phyloP scores from a whole-genome alignment of 2,888 invertebrate species.

The Eupithecia subumbrata region DNA sequence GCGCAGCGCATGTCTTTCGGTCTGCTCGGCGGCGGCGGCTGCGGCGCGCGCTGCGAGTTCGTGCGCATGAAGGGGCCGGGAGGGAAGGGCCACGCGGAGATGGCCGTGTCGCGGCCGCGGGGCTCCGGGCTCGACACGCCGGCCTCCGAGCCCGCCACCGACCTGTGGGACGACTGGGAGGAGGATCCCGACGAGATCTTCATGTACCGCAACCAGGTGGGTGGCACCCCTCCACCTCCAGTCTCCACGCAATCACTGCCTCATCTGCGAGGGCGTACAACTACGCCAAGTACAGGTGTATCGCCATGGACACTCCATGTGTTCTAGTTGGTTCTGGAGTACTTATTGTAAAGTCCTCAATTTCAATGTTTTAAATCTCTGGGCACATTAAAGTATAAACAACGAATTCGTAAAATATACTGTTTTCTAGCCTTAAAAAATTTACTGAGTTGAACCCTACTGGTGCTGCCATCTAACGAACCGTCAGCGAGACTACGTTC shows the following conservation, averaged over 20 bases:
- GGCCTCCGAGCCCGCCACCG: slow-evolving; percentile 94
- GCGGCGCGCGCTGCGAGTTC: slow-evolving; percentile 96
- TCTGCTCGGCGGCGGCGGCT: slow-evolving; percentile 87
- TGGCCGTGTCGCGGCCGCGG: slow-evolving; percentile 97
- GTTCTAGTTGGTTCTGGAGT: not conserved
- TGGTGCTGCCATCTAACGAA: not conserved
- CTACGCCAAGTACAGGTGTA: not conserved
- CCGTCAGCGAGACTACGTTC: not conserved
- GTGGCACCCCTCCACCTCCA: too few species aligned
- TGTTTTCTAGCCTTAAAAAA: too few species aligned
- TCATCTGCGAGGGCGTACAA: too few species aligned
- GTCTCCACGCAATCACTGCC: too few species aligned
- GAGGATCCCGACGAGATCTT: slow-evolving; percentile 94
- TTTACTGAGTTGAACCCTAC: not conserved
- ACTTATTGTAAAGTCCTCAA: not conserved
- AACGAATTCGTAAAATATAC: too few species aligned
- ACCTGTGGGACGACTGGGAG: slow-evolving; percentile 96
- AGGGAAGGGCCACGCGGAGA: slow-evolving; percentile 97
- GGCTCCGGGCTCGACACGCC: slow-evolving; percentile 98
- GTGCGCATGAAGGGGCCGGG: slow-evolving; percentile 99
- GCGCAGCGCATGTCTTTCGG: slow-evolving; percentile 98
- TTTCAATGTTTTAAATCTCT: too few species aligned
- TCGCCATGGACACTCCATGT: not conserved
- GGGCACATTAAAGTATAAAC: too few species aligned
- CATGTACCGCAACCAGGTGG: slow-evolving; percentile 90